Evolutionary conservation across 2,113 vertebrate genomes (phyloP).

Genomic region (Hippocampus zosterae): DNA sequence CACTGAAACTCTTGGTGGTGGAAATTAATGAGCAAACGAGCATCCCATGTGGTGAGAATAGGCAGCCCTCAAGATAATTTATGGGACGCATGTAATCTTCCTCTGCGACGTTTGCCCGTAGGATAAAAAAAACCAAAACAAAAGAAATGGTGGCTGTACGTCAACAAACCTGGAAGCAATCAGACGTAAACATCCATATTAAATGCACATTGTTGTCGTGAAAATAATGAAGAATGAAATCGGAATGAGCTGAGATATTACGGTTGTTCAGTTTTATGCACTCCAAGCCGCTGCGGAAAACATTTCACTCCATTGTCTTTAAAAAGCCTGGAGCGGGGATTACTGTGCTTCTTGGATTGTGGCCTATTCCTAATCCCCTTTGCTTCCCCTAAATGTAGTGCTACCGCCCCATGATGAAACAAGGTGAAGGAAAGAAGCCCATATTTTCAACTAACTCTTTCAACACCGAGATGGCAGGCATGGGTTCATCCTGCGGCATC

Average conservation of each 20-base stretch:
- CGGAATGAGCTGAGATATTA: constrained; percentile 20
- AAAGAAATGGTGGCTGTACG: constrained; percentile 23
- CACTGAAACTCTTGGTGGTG: constrained; percentile 27
- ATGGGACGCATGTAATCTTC: constrained; percentile 35
- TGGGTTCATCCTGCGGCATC: constrained; percentile 44
- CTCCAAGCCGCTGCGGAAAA: constrained; percentile 10
- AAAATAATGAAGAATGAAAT: constrained; percentile 10
- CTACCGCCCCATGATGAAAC: constrained; percentile 16
- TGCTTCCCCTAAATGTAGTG: constrained; percentile 26
- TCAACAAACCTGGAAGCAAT: constrained; percentile 23
- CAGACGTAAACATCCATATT: constrained; percentile 21
- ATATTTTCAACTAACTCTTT: constrained; percentile 34
- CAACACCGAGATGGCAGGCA: constrained; percentile 33
- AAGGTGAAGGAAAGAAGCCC: constrained; percentile 14
- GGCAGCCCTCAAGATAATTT: constrained; percentile 47
- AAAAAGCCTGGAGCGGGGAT: constrained; percentile 12
- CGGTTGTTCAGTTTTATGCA: constrained; percentile 5
- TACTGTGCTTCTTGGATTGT: neutral
- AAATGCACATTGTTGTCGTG: constrained; percentile 19
- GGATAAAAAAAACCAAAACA: constrained; percentile 23
- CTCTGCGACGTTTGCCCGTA: constrained; percentile 22
- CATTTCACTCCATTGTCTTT: constrained; percentile 8
- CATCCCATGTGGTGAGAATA: constrained; percentile 41
- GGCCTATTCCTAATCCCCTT: constrained; percentile 11
- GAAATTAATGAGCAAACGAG: constrained; percentile 50